Conservation (phyloP, 2,888 invertebrate genomes). For the Diplolepis rosae region DNA sequence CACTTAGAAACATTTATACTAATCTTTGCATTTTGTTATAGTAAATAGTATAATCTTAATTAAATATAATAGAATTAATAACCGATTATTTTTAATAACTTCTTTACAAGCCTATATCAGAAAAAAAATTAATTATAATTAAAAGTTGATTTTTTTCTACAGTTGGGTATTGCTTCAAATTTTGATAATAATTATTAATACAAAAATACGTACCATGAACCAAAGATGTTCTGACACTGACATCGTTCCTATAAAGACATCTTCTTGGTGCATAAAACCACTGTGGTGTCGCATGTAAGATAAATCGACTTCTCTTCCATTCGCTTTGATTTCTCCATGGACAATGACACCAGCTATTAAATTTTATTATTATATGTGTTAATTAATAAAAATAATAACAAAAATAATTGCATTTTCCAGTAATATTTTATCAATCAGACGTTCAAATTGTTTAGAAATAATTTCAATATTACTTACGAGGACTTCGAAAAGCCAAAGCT, state of each 20-base stretch:
- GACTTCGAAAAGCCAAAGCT: constrained; percentile 85
- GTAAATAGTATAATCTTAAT: too few relatives aligned
- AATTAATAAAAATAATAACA: neutral
- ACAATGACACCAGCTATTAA: constrained; percentile 80
- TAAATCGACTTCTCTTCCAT: constrained; percentile 82
- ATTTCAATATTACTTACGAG: constrained; percentile 76
- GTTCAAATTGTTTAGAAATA: neutral
- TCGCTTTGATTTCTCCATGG: constrained; percentile 88
- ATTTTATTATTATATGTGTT: too few relatives aligned
- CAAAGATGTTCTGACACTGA: constrained; percentile 91
- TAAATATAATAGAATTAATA: too few relatives aligned
- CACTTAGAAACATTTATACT: too few relatives aligned
- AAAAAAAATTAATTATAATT: too few relatives aligned
- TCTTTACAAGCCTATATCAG: neutral
- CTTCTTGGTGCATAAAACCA: constrained; percentile 94
- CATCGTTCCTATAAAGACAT: constrained; percentile 88
- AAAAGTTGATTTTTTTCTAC: neutral
- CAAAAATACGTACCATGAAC: constrained; percentile 81
- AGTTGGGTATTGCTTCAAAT: too few relatives aligned
- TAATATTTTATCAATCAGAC: neutral
- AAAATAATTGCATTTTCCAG: neutral
- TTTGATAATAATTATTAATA: constrained; percentile 1
- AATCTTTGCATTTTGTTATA: too few relatives aligned
- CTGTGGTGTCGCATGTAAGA: constrained; percentile 85
- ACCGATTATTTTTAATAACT: too few relatives aligned